Evolutionary conservation across 2,888 invertebrate genomes (phyloP), one percentile per base, ranked within the genome.

Genomic region (Drosophila yooni): DNA sequence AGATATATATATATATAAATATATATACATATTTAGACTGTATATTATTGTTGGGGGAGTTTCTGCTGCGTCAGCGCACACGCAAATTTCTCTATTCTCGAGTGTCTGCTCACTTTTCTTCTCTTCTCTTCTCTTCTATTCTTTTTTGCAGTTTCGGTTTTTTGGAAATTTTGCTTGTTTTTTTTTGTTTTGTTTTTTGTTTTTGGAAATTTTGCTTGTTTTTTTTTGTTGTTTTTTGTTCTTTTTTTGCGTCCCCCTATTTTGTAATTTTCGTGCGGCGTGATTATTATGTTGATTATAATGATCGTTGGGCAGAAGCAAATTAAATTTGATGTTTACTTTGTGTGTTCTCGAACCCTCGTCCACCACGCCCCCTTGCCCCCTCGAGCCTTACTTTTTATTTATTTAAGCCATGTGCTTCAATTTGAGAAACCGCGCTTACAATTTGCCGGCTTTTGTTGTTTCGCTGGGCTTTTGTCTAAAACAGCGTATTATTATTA

Each of bases 41-140:
- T 58, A 6, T 56, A 15, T 29, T 43, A 34, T 70, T 67, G 53
- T 57, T 61, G 70, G 61, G 66, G 77, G 70, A 70, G 78, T 89
- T 85, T 88, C 64, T 85, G 85, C 89, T 85, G 82, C 80, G 85
- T 85, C 85, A 85, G 80, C 82, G 88, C 74, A 77, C 82, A 89
- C 74, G 77, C 77, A 74, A 74, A 79, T 83, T 84, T 87, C 25
- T 56, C 53, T 73, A 60, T 76, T 70, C 63, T 76, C 52, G 31
- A 56, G 51, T 25, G 33, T 2, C 36, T 3, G 31, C 25, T 46
- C 33, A 8, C 7, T 66, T 51, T 11, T 33, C 33, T 33, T 52
- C 21, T 46, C 46, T 40, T 43, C 21, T 13, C 43, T n/a, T 36
- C 29, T 33, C 15, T 5, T 36, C 5, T 40, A 25, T 48, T 25